phyloP scores from a whole-genome alignment of 2,113 vertebrate genomes.

The Lamprotornis superbus region DNA sequence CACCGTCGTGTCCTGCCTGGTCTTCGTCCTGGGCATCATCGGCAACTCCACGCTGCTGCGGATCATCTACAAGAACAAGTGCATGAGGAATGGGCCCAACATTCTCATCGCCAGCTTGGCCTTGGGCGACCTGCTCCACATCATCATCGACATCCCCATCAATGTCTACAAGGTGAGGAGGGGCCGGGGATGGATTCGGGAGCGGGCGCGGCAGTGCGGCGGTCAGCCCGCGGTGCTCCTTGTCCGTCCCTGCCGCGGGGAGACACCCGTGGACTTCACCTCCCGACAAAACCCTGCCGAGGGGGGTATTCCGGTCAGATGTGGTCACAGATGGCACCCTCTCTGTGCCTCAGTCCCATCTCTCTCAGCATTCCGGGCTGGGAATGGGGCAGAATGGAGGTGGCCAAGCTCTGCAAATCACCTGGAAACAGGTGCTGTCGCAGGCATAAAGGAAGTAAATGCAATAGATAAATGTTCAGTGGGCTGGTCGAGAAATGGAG shows the following conservation, averaged over 20 bases:
- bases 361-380: neutral
- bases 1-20: slow-evolving; percentile 81
- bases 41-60: slow-evolving; percentile 85
- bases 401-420: neutral
- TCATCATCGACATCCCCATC: slow-evolving; percentile 89
- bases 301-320: neutral
- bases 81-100: slow-evolving; percentile 89
- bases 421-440: neutral
- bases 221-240: neutral
- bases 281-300: neutral
- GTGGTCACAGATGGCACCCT: neutral
- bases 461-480: rapidly evolving
- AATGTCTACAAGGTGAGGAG: slow-evolving; percentile 85
- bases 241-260: neutral
- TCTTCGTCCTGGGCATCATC: slow-evolving; percentile 87
- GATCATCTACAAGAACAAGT: slow-evolving; percentile 90
- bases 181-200: neutral
- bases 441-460: neutral
- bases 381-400: neutral
- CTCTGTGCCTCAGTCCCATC: neutral
- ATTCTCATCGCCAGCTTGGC: slow-evolving; percentile 90
- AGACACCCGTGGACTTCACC: neutral
- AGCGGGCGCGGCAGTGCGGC: too few species aligned
- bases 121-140: slow-evolving; percentile 87
- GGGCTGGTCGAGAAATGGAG: neutral